A percentile compares a stretch with the other conserved stretches of the same genome.
phyloP scores from a whole-genome alignment of 2,888 invertebrate genomes.

The Timandra comae region DNA sequence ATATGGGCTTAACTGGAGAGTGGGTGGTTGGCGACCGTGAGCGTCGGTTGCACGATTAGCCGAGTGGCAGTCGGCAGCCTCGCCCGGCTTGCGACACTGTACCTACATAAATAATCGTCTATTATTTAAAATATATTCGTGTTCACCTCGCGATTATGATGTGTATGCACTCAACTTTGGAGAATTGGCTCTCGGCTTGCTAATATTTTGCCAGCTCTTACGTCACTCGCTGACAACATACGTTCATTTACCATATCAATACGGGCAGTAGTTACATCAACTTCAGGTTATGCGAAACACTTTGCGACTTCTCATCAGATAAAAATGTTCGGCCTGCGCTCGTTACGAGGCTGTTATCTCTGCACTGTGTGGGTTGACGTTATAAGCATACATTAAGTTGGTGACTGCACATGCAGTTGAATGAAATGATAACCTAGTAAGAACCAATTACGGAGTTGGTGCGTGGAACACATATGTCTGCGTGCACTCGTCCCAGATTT shows the following conservation, averaged over 20 bases:
- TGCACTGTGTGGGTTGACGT: constrained; percentile 8
- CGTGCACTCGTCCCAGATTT: constrained; percentile 45
- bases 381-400: constrained; percentile 8
- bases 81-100: constrained; percentile 57
- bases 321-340: constrained; percentile 14
- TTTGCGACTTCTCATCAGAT: constrained; percentile 16
- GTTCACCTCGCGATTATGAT: constrained; percentile 17
- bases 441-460: constrained; percentile 31
- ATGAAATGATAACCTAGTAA: constrained; percentile 35
- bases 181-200: constrained; percentile 2
- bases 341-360: constrained; percentile 5
- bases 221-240: constrained; percentile 13
- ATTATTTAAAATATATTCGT: constrained; percentile 32
- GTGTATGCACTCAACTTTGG: constrained; percentile 13
- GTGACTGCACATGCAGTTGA: constrained; percentile 10
- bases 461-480: constrained; percentile 25
- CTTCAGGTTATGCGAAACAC: constrained; percentile 14
- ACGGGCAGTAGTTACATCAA: constrained; percentile 17
- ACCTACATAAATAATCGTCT: constrained; percentile 50
- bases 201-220: constrained; percentile 10
- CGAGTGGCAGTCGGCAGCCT: constrained; percentile 35
- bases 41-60: constrained; percentile 59
- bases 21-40: constrained; percentile 73
- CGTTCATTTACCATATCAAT: constrained; percentile 11
- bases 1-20: constrained; percentile 70